Evolutionary conservation across 2,797 vertebrate genomes (phyloP).

Genomic region (Cygnus olor): DNA sequence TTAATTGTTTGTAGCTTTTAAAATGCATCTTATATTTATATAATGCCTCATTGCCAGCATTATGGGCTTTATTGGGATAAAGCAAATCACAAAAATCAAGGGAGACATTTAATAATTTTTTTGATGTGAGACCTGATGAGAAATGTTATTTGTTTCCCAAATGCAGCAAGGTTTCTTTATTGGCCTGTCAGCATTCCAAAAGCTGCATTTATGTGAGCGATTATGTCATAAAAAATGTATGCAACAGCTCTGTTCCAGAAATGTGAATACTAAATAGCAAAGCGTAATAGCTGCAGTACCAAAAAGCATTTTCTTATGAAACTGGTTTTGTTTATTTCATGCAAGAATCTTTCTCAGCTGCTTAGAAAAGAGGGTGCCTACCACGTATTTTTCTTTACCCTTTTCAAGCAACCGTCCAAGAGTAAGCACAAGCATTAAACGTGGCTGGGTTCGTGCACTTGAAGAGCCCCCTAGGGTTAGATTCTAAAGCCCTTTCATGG

Average conservation of each 20-base stretch:
- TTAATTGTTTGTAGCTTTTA: constrained; percentile 41
- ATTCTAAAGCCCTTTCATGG: constrained; percentile 67
- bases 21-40: background rate
- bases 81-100: constrained; percentile 37
- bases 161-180: constrained; percentile 64
- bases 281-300: constrained; percentile 18
- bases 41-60: background rate
- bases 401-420: constrained; percentile 53
- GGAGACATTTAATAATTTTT: constrained; percentile 65
- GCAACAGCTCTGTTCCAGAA: constrained; percentile 59
- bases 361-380: constrained; percentile 31
- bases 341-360: background rate
- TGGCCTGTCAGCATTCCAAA: constrained; percentile 67
- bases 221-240: constrained; percentile 76
- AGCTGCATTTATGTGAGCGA: constrained; percentile 73
- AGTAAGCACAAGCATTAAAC: constrained; percentile 53
- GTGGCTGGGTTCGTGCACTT: constrained; percentile 48
- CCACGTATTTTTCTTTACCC: constrained; percentile 21
- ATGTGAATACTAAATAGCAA: constrained; percentile 47
- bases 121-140: background rate
- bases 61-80: background rate
- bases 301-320: constrained; percentile 47
- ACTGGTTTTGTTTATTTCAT: constrained; percentile 47
- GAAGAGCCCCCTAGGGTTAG: constrained; percentile 51
- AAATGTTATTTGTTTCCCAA: constrained; percentile 69